Base-by-base conservation (phyloP, 2,888 invertebrate genomes). In the Pycnomerus fuliginosus region DNA sequence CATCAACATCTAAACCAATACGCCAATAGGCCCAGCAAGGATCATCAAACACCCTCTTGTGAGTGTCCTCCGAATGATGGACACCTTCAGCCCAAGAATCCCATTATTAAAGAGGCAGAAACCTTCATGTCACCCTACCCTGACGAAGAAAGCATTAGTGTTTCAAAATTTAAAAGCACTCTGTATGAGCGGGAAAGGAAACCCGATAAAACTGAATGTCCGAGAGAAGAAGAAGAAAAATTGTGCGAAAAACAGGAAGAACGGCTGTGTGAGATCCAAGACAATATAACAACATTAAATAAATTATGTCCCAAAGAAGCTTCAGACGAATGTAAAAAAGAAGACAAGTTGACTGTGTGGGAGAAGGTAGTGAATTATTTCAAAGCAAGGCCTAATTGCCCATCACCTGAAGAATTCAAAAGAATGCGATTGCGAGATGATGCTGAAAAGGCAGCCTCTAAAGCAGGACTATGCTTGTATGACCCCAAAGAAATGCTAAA, bases 331-430 rank as follows among this genome's bases (percentile, higher is more conserved):
- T 20, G 20, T 20, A 25, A 25, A 12, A n/a, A n/a, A n/a, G n/a
- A n/a, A n/a, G n/a, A n/a, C n/a, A 8, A 16, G 7, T 15, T 30
- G 2, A 42, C 31, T 16, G 28, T 65, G 2, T 65, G 61, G 62
- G 44, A 57, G 14, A 57, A 31, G 42, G 45, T 70, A 7, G 46
- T 61, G 2, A 62, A 66, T 36, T 71, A 59, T 48, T 70, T 71
- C 46, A 65, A 64, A 46, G 67, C 70, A 1, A 54, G 63, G 44
- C 67, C 64, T 0, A 56, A 58, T 31, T 68, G 68, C 52, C 70
- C 70, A 1, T 32, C 58, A 2, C 63, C 68, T 1, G 67, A 58
- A 14, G 67, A 67, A 31, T 64, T 58, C 50, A 64, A 60, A 33
- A 62, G 56, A 29, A 59, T 59, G 34, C 55, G 57, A 17, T 47